Evolutionary conservation across 2,113 vertebrate species (phyloP).

Genomic region (Bubo bubo): DNA sequence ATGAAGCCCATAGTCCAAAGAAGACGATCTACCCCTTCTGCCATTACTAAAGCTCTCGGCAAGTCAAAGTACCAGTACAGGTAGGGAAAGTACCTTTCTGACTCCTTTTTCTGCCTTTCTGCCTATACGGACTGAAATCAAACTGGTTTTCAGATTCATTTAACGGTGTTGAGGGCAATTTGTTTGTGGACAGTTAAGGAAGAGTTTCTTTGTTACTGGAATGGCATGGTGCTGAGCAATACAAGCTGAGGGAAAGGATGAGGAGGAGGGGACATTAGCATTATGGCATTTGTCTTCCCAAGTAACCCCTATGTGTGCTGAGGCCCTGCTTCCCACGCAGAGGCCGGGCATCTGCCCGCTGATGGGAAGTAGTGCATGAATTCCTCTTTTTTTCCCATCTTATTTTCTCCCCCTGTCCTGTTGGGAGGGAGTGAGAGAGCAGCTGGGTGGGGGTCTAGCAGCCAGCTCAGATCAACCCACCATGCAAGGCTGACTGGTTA

Average conservation of each 20-base stretch:
- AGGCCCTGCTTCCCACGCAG: neutral
- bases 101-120: slow-evolving; percentile 16
- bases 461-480: neutral
- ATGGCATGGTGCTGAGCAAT: neutral
- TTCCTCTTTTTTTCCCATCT: neutral
- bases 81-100: slow-evolving; percentile 44
- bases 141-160: neutral
- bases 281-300: neutral
- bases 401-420: neutral
- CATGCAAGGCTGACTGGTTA: neutral
- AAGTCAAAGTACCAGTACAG: slow-evolving; percentile 69
- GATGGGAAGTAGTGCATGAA: neutral
- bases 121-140: neutral
- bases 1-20: slow-evolving; percentile 74
- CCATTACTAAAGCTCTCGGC: slow-evolving; percentile 71
- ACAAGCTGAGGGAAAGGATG: neutral
- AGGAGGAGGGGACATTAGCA: neutral
- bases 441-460: neutral
- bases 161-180: neutral
- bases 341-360: neutral
- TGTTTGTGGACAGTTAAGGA: neutral
- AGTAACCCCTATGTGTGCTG: rapidly evolving
- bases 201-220: neutral
- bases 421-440: neutral
- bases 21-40: slow-evolving; percentile 69